Base-by-base conservation (phyloP, 2,113 vertebrate species). In the Theristicus caerulescens region DNA sequence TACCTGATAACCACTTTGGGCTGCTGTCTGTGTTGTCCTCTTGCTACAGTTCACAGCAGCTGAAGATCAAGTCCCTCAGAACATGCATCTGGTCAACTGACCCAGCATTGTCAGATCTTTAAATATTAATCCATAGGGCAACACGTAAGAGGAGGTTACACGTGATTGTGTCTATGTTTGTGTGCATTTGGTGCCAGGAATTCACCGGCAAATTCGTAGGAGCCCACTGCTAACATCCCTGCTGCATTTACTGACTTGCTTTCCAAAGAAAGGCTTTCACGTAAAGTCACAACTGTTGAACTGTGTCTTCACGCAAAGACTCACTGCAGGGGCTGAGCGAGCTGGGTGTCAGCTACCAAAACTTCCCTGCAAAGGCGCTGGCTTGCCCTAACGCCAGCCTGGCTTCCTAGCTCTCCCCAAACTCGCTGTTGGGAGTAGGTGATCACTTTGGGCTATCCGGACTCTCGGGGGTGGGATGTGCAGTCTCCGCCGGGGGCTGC, bases 301-400 rank as follows among this genome's bases (percentile, higher is more conserved):
- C 40, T 1, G 13, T 12, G 11, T 8, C 67, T 38, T 17, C 55
- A 1, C 0, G 16, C 6, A 6, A 10, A 32, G 47, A 4, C n/a
- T 1, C 0, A 2, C 66, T 6, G 0, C 25, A 8, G 69, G 8
- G 47, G n/a, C 47, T 27, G 57, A 13, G 62, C 2, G 3, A 77
- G n/a, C 62, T 3, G 59, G 10, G 13, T 0, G 10, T 3, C 66
- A 9, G 38, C 77, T 52, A 49, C 77, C 40, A 0, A 65, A n/a
- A 19, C 32, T 2, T 9, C 58, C 51, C 89, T 7, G n/a, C 25
- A 4, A 21, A 25, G 36, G 3, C 1, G 31, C 74, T 7, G 71
- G 13, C 2, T 72, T 10, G 6, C n/a, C 16, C 42, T 10, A 14
- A 2, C 4, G 13, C 11, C 4, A 17, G 34, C 27, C 47, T 1